Evolutionary conservation across 2,888 invertebrate genomes (phyloP).

Genomic region (Pocota personata): DNA sequence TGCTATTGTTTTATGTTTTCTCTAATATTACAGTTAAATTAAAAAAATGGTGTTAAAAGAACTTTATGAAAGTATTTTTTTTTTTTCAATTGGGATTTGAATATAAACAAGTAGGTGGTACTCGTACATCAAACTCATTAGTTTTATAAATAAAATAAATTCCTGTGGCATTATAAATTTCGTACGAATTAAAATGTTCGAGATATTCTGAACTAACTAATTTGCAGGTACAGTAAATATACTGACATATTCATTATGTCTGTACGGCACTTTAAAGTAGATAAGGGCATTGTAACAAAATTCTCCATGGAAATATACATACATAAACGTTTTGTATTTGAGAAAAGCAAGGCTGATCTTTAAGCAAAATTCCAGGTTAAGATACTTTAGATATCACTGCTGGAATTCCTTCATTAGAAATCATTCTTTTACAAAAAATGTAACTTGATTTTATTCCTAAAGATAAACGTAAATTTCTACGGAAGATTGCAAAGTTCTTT

Average conservation of each 20-base stretch:
- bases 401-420: background rate
- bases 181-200: background rate
- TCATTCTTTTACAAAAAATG: constrained; percentile 1
- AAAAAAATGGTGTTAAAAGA: background rate
- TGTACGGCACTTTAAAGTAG: background rate
- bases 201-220: background rate
- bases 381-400: background rate
- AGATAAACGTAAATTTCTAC: too few relatives aligned
- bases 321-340: constrained; percentile 5
- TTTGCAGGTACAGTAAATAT: background rate
- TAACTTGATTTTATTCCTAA: constrained; percentile 7
- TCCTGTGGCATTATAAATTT: background rate
- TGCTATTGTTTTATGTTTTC: background rate
- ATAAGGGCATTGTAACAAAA: background rate
- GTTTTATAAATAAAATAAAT: background rate
- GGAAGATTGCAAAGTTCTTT: background rate
- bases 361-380: background rate
- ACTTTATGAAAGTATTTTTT: background rate
- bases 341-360: background rate
- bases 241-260: background rate
- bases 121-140: background rate
- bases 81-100: background rate
- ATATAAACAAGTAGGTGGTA: background rate
- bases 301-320: too few relatives aligned
- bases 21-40: background rate